phyloP scores from a whole-genome alignment of 2,797 vertebrate genomes.

The Chaunax sp. region DNA sequence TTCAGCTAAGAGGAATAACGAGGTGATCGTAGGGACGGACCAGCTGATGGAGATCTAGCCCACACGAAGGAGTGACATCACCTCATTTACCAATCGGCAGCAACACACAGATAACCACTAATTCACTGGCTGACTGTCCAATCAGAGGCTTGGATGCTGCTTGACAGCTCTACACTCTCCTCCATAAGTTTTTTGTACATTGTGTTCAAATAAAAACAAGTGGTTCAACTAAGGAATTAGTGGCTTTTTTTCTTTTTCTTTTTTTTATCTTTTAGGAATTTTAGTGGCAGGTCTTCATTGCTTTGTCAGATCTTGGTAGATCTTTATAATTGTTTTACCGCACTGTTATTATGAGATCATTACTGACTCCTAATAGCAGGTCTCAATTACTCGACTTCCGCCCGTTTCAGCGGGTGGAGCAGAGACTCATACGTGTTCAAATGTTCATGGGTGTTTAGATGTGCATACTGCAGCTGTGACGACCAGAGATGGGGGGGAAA shows the following conservation, averaged over 20 bases:
- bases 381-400: conserved; percentile 42
- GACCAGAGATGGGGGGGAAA: conserved; percentile 62
- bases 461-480: conserved; percentile 72
- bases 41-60: conserved; percentile 98
- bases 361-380: conserved; percentile 42
- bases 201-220: conserved; percentile 78
- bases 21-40: conserved; percentile 96
- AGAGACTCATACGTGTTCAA: conserved; percentile 30
- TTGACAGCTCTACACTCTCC: conserved; percentile 7
- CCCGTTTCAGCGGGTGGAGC: conserved; percentile 37
- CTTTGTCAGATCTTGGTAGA: neutral
- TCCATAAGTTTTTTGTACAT: conserved; percentile 60
- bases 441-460: conserved; percentile 63
- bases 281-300: neutral
- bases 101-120: conserved; percentile 30
- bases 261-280: neutral
- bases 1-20: conserved; percentile 93
- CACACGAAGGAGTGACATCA: conserved; percentile 8
- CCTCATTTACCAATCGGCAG: conserved; percentile 47
- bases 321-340: conserved; percentile 28
- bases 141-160: conserved; percentile 32
- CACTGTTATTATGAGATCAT: conserved; percentile 41
- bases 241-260: conserved; percentile 2
- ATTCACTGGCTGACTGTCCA: conserved; percentile 29
- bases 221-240: conserved; percentile 59